These are phyloP conservation scores for Sturnira hondurensis DNA, from an alignment of 2,113 vertebrate species.

Conservation along the genomic window DNA sequence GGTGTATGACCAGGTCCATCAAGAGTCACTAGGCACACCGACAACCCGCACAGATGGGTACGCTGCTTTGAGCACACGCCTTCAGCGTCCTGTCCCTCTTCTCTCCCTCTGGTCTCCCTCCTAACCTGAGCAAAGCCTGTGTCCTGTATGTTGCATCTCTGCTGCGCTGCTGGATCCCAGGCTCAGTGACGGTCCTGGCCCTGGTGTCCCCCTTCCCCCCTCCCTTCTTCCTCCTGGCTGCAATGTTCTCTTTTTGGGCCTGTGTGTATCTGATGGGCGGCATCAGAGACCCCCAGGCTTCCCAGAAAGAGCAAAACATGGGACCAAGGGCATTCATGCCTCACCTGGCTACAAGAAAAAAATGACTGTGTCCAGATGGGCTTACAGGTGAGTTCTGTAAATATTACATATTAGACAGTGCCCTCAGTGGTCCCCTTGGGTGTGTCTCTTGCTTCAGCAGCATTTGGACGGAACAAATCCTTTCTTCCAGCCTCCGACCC, in stretches of 20 bases:
- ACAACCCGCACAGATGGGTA: rapidly evolving
- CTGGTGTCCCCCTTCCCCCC: too few species aligned
- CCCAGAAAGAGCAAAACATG: neutral
- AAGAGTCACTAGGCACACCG: rapidly evolving
- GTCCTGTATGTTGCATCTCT: rapidly evolving
- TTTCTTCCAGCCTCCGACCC: neutral
- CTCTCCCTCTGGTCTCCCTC: neutral
- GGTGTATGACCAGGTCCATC: neutral
- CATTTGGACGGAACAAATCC: neutral
- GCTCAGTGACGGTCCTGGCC: too few species aligned
- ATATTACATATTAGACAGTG: neutral
- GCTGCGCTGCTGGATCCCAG: rapidly evolving
- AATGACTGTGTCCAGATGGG: neutral
- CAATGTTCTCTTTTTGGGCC: neutral
- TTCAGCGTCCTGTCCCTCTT: too few species aligned
- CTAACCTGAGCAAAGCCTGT: neutral
- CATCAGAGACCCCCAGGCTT: neutral
- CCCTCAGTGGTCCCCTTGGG: neutral
- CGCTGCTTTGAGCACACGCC: rapidly evolving
- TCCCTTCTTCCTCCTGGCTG: neutral
- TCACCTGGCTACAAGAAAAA: neutral
- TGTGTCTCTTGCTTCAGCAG: neutral
- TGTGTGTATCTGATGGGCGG: neutral
- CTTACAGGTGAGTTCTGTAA: neutral
- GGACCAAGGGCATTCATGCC: rapidly evolving